A percentile compares a stretch with the other conserved stretches of the same genome.
Conservation (phyloP, 2,113 vertebrate species). For the Peucedramus taeniatus region DNA sequence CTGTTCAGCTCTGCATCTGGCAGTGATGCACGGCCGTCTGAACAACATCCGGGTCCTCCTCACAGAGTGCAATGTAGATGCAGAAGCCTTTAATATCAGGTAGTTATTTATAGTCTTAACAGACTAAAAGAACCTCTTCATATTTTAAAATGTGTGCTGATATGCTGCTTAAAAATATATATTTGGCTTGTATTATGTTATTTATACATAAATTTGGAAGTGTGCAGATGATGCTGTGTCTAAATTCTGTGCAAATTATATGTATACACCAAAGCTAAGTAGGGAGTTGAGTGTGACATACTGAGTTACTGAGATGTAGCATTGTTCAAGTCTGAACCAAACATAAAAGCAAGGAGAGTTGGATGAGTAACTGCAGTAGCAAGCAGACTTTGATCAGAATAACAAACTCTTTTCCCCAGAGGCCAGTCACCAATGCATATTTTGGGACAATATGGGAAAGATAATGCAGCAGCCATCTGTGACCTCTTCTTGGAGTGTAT, state of each 20-base stretch:
- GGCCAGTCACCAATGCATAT: constrained; percentile 97
- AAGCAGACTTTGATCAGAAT: background rate
- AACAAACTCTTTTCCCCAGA: constrained; percentile 66
- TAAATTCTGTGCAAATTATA: background rate
- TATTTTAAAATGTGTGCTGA: background rate
- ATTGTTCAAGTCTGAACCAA: background rate
- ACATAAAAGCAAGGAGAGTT: background rate
- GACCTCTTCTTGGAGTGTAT: constrained; percentile 98
- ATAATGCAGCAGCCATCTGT: constrained; percentile 96
- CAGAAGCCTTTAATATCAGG: constrained; percentile 96
- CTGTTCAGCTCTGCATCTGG: constrained; percentile 89
- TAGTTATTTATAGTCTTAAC: constrained; percentile 26
- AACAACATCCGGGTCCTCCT: constrained; percentile 93
- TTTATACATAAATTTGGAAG: background rate
- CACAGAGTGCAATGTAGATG: constrained; percentile 94
- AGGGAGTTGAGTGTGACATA: background rate
- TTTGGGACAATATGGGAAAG: constrained; percentile 96
- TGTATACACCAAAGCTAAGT: background rate
- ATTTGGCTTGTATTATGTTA: background rate
- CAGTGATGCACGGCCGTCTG: constrained; percentile 95
- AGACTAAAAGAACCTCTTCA: background rate
- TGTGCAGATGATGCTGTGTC: background rate
- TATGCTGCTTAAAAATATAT: background rate
- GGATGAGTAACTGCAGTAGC: background rate
- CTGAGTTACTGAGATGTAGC: background rate